Conservation (phyloP, 2,888 invertebrate species). For the Meteorus cinctellus region DNA sequence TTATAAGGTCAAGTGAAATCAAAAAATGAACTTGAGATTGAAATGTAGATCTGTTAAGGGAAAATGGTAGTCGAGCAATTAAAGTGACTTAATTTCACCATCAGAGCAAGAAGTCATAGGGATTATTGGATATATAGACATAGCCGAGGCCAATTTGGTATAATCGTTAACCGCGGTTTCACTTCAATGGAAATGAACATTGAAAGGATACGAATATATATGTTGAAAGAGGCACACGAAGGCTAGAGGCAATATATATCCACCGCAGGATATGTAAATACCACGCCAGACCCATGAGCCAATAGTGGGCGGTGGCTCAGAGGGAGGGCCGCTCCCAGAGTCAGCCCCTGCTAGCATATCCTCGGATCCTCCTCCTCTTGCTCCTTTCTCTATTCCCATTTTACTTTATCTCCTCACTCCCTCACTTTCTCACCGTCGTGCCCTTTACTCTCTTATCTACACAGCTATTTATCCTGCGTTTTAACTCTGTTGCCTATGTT, state of each 20-base stretch:
- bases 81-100: conserved; percentile 38
- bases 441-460: background rate
- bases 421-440: conserved; percentile 6
- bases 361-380: conserved; percentile 38
- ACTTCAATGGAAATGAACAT: conserved; percentile 15
- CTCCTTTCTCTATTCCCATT: conserved; percentile 30
- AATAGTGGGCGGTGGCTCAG: conserved; percentile 44
- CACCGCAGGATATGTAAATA: conserved; percentile 41
- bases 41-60: background rate
- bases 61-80: conserved; percentile 25
- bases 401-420: conserved; percentile 19
- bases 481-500: background rate
- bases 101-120: background rate
- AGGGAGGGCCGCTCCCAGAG: conserved; percentile 41
- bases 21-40: conserved; percentile 4
- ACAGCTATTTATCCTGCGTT: background rate
- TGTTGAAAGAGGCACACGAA: background rate
- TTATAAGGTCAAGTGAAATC: background rate
- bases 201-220: background rate
- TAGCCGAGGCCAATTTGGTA: conserved; percentile 13
- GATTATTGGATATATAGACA: background rate
- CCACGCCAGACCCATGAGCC: conserved; percentile 28
- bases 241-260: conserved; percentile 23
- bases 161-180: conserved; percentile 30
- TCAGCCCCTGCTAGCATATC: conserved; percentile 42